Conservation (phyloP, 1,140 invertebrate genomes). For the Whitmania pigra region DNA sequence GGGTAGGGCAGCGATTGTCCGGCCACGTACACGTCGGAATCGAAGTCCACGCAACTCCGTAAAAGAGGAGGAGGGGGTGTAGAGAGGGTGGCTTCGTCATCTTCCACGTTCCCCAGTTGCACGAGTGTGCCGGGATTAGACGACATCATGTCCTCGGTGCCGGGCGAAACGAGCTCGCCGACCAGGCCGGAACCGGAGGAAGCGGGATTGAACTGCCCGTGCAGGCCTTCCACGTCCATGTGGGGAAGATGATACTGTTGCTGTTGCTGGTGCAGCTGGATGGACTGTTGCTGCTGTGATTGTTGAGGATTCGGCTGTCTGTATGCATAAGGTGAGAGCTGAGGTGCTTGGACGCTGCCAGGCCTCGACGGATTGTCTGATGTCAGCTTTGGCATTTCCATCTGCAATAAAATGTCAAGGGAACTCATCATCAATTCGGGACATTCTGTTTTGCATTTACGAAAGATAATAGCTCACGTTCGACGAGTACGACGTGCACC, state of each 20-base stretch:
- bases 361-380: neutral
- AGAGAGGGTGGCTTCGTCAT: neutral
- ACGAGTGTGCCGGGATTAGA: constrained; percentile 26
- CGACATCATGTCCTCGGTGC: constrained; percentile 26
- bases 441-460: no score
- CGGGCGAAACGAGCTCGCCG: constrained; percentile 25
- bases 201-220: constrained; percentile 31
- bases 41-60: constrained; percentile 28
- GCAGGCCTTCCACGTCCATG: constrained; percentile 30
- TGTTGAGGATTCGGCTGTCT: neutral
- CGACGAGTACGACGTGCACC: neutral
- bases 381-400: neutral
- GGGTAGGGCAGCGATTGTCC: constrained; percentile 21
- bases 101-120: constrained; percentile 17
- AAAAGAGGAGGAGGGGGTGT: constrained; percentile 16
- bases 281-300: neutral
- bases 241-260: constrained; percentile 35
- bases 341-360: neutral
- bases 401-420: neutral
- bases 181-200: constrained; percentile 14
- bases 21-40: constrained; percentile 27
- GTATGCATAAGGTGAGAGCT: constrained; percentile 5
- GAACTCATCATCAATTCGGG: no score
- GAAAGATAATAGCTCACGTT: no score
- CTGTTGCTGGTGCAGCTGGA: constrained; percentile 28